phyloP scores from a whole-genome alignment of 2,797 vertebrate genomes.

The Eurystomus glaucurus region DNA sequence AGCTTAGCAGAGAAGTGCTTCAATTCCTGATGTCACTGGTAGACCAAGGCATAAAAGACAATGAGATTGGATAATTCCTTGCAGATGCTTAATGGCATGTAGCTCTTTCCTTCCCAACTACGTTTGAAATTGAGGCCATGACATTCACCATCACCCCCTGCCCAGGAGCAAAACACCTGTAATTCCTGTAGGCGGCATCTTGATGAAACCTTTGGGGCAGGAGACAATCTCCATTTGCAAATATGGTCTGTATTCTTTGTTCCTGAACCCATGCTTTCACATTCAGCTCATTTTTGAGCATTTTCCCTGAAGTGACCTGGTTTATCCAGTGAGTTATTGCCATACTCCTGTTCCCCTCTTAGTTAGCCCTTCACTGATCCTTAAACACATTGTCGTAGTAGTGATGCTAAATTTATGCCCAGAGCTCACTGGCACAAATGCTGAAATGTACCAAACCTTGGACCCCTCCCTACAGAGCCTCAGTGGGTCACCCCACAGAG shows the following conservation, averaged over 20 bases:
- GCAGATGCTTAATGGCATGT: neutral
- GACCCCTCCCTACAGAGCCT: neutral
- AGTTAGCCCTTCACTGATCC: neutral
- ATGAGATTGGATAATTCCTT: neutral
- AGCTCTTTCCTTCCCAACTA: neutral
- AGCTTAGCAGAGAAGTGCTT: neutral
- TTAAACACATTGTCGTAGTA: neutral
- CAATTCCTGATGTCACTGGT: neutral
- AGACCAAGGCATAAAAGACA: neutral
- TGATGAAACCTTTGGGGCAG: neutral
- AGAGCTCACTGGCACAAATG: neutral
- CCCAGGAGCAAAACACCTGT: slow-evolving; percentile 30
- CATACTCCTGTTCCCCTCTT: neutral
- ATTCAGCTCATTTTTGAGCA: neutral
- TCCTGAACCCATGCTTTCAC: neutral
- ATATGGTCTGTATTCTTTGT: neutral
- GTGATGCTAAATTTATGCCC: neutral
- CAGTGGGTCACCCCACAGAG: fast-evolving
- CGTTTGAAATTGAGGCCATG: neutral
- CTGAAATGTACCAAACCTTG: neutral
- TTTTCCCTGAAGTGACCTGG: neutral
- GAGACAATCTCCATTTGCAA: neutral
- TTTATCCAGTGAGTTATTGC: neutral
- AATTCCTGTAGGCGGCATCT: neutral
- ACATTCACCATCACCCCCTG: neutral